These are phyloP conservation scores for Lamprotornis superbus DNA, from an alignment of 2,113 vertebrate species.

Conservation along the genomic window DNA sequence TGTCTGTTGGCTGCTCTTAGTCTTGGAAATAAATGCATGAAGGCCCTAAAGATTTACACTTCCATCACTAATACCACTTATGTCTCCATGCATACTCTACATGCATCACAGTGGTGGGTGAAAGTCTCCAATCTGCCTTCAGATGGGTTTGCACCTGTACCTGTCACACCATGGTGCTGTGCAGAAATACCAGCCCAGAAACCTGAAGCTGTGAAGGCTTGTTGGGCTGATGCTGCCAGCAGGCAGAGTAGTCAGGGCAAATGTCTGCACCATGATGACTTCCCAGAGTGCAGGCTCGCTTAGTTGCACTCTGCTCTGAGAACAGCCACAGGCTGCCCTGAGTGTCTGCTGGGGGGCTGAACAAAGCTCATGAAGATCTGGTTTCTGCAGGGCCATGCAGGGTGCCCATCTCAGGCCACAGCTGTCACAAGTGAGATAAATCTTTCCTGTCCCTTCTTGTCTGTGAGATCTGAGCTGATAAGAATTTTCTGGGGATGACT, in stretches of 20 bases:
- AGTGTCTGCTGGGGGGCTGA: accelerated
- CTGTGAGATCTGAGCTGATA: background rate
- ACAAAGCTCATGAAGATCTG: background rate
- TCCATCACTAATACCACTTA: background rate
- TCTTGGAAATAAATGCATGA: background rate
- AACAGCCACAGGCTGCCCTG: accelerated
- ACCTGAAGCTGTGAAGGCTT: background rate
- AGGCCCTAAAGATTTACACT: background rate
- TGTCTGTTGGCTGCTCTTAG: background rate
- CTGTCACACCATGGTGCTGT: background rate
- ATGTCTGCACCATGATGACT: accelerated
- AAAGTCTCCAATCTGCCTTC: background rate
- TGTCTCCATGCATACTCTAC: background rate
- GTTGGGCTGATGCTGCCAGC: background rate
- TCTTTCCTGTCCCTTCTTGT: background rate
- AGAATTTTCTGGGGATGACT: background rate
- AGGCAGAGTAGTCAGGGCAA: background rate
- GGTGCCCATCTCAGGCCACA: background rate
- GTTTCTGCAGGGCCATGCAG: background rate
- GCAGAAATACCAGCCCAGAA: background rate
- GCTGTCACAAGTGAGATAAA: background rate
- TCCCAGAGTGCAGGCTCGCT: background rate
- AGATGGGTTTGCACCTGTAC: background rate
- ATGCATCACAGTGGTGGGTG: background rate
- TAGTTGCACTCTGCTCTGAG: background rate